These are phyloP conservation scores for Brachionus rotundiformis DNA, from an alignment of 1,140 invertebrate genomes.

Conservation along the genomic window DNA sequence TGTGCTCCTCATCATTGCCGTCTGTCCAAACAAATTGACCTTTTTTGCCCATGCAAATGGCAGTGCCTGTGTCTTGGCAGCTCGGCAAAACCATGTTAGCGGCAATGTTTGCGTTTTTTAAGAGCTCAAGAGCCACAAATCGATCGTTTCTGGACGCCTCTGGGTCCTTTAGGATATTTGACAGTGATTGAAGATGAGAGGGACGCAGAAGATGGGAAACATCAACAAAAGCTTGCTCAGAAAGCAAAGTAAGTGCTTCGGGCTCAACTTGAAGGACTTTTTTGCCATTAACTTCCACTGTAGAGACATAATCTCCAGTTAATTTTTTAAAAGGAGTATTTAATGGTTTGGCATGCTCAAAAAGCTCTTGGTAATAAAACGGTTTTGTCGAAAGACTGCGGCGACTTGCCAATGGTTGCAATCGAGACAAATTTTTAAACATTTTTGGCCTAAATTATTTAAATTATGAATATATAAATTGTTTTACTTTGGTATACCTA, in stretches of 20 bases:
- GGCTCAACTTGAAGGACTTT: constrained; percentile 59
- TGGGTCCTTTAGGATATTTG: constrained; percentile 63
- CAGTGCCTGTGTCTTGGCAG: constrained; percentile 65
- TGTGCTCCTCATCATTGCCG: constrained; percentile 61
- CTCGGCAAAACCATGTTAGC: constrained; percentile 64
- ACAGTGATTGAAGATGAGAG: constrained; percentile 62
- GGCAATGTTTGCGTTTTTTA: constrained; percentile 65
- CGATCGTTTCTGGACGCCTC: constrained; percentile 64
- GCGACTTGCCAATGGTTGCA: not conserved
- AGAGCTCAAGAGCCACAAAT: constrained; percentile 64
- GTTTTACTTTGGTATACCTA: not conserved
- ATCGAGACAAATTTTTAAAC: not conserved
- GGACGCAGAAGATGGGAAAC: constrained; percentile 63
- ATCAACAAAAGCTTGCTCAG: constrained; percentile 63
- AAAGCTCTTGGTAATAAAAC: constrained; percentile 63
- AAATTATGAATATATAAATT: not conserved
- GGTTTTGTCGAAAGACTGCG: constrained; percentile 56
- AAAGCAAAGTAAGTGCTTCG: constrained; percentile 61
- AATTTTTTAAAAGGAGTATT: constrained; percentile 62
- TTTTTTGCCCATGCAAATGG: constrained; percentile 65
- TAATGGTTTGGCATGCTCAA: constrained; percentile 57
- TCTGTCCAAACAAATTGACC: constrained; percentile 65
- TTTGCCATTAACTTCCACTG: constrained; percentile 60
- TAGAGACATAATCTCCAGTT: constrained; percentile 64
- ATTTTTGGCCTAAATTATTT: not conserved